phyloP scores from a whole-genome alignment of 2,797 vertebrate species.

The Podarcis siculus region DNA sequence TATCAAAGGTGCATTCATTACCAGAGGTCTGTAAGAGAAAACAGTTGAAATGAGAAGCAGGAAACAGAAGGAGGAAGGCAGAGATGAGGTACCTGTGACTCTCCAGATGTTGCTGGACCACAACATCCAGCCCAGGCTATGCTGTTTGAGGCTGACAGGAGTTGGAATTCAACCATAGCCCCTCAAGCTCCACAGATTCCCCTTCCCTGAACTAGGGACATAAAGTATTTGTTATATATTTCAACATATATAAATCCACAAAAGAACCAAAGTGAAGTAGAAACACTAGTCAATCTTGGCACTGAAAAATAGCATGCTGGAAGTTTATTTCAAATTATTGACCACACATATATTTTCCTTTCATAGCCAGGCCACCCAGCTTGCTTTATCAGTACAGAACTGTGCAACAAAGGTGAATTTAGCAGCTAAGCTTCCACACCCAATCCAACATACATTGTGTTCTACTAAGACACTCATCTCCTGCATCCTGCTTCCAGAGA shows the following conservation, averaged over 20 bases:
- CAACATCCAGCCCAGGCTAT: not conserved
- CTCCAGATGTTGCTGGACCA: not conserved
- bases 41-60: not conserved
- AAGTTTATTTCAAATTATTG: conserved; percentile 38
- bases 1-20: conserved; percentile 3
- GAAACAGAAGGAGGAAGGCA: not conserved
- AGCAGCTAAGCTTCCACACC: not conserved
- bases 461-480: not conserved
- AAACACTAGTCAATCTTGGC: conserved; percentile 25
- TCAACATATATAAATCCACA: not conserved
- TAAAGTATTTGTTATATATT: not conserved
- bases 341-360: not conserved
- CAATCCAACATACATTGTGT: not conserved
- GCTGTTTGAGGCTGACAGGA: not conserved
- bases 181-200: not conserved
- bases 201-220: not conserved
- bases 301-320: conserved; percentile 31
- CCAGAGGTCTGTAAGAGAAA: conserved; percentile 3
- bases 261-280: conserved; percentile 32
- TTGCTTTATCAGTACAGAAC: not conserved
- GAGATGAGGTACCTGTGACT: not conserved
- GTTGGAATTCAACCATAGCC: not conserved
- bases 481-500: not conserved
- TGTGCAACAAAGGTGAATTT: not conserved
- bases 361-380: not conserved